Evolutionary conservation across 1,140 invertebrate species (phyloP), one percentile per base, ranked within the genome.

Genomic region (Temnothorax curvispinosus): DNA sequence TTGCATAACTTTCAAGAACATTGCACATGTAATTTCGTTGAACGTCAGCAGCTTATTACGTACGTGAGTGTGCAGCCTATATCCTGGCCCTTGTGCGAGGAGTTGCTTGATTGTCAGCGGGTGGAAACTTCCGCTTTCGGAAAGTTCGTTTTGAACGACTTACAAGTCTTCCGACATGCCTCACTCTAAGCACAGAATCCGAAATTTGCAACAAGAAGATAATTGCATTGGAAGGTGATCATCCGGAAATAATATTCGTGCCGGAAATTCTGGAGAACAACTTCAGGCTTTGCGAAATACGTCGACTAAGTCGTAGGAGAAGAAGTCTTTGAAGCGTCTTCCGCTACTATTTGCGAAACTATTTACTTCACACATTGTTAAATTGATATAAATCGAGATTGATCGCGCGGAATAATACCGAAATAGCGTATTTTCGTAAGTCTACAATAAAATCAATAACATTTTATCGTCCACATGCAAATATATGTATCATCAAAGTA

Each of bases 181-280:
- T 38, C 38, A 21, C 35, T 80, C 11, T 15, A 13, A 13, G 50
- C 41, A 27, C 21, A 50, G 54, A 84, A 84, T 81, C 21, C 44
- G 56, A 35, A 50, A 75, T 75, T 13, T 72, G 27, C 15, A 62
- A 18, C 11, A 21, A 74, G 67, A 72, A 58, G 67, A 74, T 60
- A 60, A 75, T 84, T 60, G 41, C 41, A 56, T 75, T 74, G 80
- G 27, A 74, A 47, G 69, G 27, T 82, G 54, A 74, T 75, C 69
- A 84, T 75, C 80, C 41, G 54, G 41, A 58, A 75, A 84, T 84
- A 74, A 82, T 74, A 60, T 60, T 74, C 54, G 62, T 35, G 11
- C 6, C 15, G 1, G 15, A 3, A 81, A 81, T 54, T 81, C 47
- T 13, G 13, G n/a, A 35, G 13, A 32, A 15, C 4, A 27, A 54